A percentile compares a stretch with the other conserved stretches of the same genome.
Conservation (phyloP, 2,888 invertebrate genomes). For the Caenorhabditis sulstoni region DNA sequence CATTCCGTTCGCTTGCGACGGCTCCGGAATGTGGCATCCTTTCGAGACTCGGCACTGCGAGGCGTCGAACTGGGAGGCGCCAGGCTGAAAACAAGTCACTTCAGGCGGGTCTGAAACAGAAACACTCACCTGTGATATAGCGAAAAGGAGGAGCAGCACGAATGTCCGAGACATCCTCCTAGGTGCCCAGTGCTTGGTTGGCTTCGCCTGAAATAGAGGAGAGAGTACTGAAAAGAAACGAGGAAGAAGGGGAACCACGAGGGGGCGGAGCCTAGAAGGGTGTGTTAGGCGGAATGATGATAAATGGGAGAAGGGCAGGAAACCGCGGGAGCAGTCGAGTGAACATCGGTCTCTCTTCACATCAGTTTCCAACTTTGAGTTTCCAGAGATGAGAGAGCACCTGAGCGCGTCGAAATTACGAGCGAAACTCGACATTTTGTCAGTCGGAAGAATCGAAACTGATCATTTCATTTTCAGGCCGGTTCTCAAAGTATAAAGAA, state of each 20-base stretch:
- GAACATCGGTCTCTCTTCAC: too few species aligned
- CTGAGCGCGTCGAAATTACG: too few species aligned
- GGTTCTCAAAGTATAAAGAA: too few species aligned
- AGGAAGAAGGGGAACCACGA: neutral
- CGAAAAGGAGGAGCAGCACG: slow-evolving; percentile 6
- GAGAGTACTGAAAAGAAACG: neutral
- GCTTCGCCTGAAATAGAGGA: neutral
- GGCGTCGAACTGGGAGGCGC: slow-evolving; percentile 53
- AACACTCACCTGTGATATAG: neutral
- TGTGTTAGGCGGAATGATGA: neutral
- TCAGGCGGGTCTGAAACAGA: too few species aligned
- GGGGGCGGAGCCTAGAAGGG: neutral
- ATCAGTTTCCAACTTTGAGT: too few species aligned
- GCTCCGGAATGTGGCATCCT: slow-evolving; percentile 63
- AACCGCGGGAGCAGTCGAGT: neutral
- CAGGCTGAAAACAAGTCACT: too few species aligned
- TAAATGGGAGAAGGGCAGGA: slow-evolving; percentile 1
- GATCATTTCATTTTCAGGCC: too few species aligned
- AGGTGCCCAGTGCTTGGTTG: too few species aligned
- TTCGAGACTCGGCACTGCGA: slow-evolving; percentile 65
- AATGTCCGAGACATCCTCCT: neutral
- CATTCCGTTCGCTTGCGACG: slow-evolving; percentile 46
- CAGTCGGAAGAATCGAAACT: too few species aligned
- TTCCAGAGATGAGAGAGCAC: too few species aligned
- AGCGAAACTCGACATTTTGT: too few species aligned